phyloP scores from a whole-genome alignment of 2,113 vertebrate genomes.

The Limnothrissa miodon region DNA sequence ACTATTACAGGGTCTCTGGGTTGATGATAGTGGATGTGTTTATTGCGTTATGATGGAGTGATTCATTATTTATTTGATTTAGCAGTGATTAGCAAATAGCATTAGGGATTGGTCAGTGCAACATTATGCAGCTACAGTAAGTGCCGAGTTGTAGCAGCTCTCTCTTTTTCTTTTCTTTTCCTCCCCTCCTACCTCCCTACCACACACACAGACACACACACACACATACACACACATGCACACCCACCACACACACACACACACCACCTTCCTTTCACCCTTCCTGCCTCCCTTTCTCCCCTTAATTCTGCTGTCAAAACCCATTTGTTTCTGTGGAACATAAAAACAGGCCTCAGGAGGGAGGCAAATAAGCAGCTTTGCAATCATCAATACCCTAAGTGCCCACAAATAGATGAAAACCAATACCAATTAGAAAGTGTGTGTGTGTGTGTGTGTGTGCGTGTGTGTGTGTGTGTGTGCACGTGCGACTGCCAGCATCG shows the following conservation, averaged over 20 bases:
- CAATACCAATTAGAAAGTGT: conserved; percentile 12
- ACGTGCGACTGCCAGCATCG: not conserved
- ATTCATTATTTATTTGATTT: not conserved
- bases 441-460: not conserved
- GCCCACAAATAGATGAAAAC: conserved; percentile 9
- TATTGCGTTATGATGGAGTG: not conserved
- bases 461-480: not conserved
- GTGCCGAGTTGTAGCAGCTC: not conserved
- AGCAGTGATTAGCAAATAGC: too few species aligned
- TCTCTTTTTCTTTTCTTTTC: not conserved
- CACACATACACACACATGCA: too few species aligned
- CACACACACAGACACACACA: too few species aligned
- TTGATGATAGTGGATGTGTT: not conserved
- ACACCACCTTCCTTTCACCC: too few species aligned
- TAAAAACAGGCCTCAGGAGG: not conserved
- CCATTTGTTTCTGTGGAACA: not conserved
- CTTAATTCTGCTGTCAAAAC: conserved; percentile 4
- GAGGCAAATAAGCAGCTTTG: not conserved
- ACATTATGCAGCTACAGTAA: not conserved
- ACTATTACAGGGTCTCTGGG: not conserved
- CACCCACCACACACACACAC: too few species aligned
- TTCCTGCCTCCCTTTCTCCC: not conserved
- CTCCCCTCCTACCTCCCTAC: not conserved
- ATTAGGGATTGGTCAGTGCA: not conserved
- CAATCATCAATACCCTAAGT: conserved; percentile 15